phyloP scores from a whole-genome alignment of 2,888 invertebrate genomes.

The Ophion ellenae region DNA sequence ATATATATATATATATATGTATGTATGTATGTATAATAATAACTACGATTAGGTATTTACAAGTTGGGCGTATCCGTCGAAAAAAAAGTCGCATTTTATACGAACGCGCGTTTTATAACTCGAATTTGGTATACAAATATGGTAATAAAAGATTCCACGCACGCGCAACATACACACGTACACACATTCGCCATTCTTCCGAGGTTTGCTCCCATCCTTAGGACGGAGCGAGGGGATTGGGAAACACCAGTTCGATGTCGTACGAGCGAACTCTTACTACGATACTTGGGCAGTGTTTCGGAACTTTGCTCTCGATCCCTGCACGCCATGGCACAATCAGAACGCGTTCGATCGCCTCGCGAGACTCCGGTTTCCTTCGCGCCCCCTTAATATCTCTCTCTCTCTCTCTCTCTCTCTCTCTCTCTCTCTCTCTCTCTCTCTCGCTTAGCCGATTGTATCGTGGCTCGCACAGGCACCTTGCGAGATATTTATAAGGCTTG shows the following conservation, averaged over 20 bases:
- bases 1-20: too few relatives aligned
- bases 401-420: background rate
- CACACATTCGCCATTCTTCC: background rate
- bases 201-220: constrained; percentile 59
- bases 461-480: constrained; percentile 27
- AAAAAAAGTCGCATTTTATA: constrained; percentile 58
- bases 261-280: constrained; percentile 58
- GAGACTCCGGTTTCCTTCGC: constrained; percentile 8
- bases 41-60: constrained; percentile 66
- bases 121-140: constrained; percentile 78
- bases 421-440: constrained; percentile 70
- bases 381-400: background rate
- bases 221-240: constrained; percentile 22
- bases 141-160: constrained; percentile 77
- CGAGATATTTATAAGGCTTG: constrained; percentile 70
- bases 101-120: constrained; percentile 56
- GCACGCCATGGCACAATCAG: constrained; percentile 59
- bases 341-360: constrained; percentile 38
- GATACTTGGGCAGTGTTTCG: constrained; percentile 64
- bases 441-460: constrained; percentile 69
- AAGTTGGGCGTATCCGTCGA: constrained; percentile 61
- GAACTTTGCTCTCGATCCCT: constrained; percentile 59
- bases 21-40: background rate
- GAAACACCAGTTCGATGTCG: constrained; percentile 76
- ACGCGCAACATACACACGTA: constrained; percentile 49